Conservation (phyloP, 2,797 vertebrate species). For the Enteromius mattozi region DNA sequence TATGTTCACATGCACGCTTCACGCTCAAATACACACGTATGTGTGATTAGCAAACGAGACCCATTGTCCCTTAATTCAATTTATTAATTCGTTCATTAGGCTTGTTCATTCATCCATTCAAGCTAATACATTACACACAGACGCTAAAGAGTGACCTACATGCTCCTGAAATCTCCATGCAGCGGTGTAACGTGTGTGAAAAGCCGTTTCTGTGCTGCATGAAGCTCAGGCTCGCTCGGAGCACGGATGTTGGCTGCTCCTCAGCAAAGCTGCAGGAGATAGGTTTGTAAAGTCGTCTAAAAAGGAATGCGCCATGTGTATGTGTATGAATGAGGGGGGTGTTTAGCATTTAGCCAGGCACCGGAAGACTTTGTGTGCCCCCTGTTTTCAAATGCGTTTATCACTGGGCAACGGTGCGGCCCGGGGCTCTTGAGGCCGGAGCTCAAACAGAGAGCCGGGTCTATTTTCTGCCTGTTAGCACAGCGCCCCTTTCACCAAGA, state of each 20-base stretch:
- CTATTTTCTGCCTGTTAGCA: constrained; percentile 81
- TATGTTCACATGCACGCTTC: neutral
- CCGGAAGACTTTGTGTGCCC: constrained; percentile 46
- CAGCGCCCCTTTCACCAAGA: constrained; percentile 54
- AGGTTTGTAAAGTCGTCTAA: constrained; percentile 33
- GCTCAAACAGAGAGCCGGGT: constrained; percentile 67
- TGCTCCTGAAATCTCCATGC: constrained; percentile 21
- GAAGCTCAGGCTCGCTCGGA: neutral
- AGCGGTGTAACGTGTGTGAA: constrained; percentile 13
- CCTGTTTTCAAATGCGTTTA: constrained; percentile 59
- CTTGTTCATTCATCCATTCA: constrained; percentile 33
- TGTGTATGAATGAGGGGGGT: constrained; percentile 50
- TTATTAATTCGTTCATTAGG: constrained; percentile 29
- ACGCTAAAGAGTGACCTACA: constrained; percentile 39
- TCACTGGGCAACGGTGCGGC: constrained; percentile 50
- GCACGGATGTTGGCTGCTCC: constrained; percentile 4
- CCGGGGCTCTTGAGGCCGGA: constrained; percentile 43
- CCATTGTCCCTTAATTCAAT: constrained; percentile 27
- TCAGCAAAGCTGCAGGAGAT: constrained; percentile 45
- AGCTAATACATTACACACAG: constrained; percentile 15
- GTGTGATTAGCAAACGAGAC: constrained; percentile 25
- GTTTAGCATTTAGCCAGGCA: constrained; percentile 60
- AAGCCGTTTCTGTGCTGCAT: neutral
- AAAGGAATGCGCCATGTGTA: constrained; percentile 41
- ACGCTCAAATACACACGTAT: neutral